Evolutionary conservation across 53 echinoderm and acorn worm genomes (phyloP), one percentile per base, ranked within the genome.

Genomic region (Arbacia lixula): DNA sequence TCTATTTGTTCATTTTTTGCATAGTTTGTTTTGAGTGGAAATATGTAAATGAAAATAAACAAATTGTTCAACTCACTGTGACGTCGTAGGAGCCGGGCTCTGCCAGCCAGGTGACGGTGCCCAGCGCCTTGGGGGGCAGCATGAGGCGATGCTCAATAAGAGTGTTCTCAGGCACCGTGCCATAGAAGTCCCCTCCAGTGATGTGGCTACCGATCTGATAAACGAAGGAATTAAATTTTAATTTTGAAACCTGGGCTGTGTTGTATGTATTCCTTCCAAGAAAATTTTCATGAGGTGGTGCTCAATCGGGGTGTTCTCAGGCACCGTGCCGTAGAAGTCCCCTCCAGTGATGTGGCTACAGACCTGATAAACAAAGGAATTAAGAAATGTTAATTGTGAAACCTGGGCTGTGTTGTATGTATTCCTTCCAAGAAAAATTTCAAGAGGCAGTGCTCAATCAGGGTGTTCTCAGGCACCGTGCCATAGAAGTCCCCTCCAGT

Each of bases 401-500:
- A n/a, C n/a, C n/a, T n/a, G n/a, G n/a, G n/a, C n/a, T n/a, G n/a
- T n/a, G n/a, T n/a, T n/a, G n/a, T n/a, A n/a, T n/a, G n/a, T n/a
- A n/a, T n/a, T n/a, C n/a, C n/a, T n/a, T n/a, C n/a, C n/a, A n/a
- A n/a, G n/a, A n/a, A n/a, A n/a, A n/a, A n/a, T n/a, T n/a, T n/a
- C n/a, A n/a, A n/a, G n/a, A n/a, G n/a, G n/a, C n/a, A n/a, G 85
- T 99, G 99, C 63, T 94, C 94, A 36, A 99, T 99, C 36, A 99
- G 87, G 58, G 94, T 92, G 81, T 95, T 99, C 71, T 99, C 99
- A 19, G 86, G 94, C 26, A 92, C 89, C 52, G 90, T 64, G 28
- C 94, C 99, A 71, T 95, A 99, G 78, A 95, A 92, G 85, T 99
- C 99, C 29, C 99, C 99, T 19, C 94, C 99, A 4, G 99, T 99